Evolutionary conservation across 2,888 invertebrate species (phyloP).

Genomic region (Ennomos erosarius): DNA sequence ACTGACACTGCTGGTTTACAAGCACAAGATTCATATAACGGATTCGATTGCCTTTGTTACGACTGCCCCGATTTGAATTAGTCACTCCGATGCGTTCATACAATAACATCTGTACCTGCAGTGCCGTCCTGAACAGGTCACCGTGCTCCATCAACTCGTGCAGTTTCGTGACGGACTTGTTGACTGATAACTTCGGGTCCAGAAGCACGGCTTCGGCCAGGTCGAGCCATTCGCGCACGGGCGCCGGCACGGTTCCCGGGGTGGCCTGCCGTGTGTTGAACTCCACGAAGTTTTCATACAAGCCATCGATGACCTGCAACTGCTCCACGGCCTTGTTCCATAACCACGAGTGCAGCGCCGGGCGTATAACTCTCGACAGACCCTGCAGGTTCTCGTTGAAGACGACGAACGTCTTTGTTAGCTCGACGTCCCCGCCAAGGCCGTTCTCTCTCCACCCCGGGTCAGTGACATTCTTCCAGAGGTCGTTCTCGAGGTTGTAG

Average conservation of each 20-base stretch:
- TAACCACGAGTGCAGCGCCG: constrained; percentile 80
- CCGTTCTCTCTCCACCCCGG: constrained; percentile 67
- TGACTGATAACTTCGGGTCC: constrained; percentile 86
- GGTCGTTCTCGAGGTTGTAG: constrained; percentile 82
- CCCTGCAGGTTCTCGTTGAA: constrained; percentile 82
- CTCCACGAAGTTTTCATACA: constrained; percentile 88
- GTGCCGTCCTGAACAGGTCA: constrained; percentile 85
- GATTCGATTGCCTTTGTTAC: constrained; percentile 38
- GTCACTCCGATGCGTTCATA: constrained; percentile 20
- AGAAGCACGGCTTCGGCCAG: constrained; percentile 87
- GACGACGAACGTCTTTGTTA: constrained; percentile 84
- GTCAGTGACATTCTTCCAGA: constrained; percentile 77
- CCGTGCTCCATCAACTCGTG: constrained; percentile 86
- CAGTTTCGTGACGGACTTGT: constrained; percentile 84
- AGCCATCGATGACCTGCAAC: constrained; percentile 86
- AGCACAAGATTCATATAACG: constrained; percentile 34
- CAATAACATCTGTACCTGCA: constrained; percentile 82
- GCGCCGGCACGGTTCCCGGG: constrained; percentile 70
- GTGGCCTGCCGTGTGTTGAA: constrained; percentile 79
- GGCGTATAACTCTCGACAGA: constrained; percentile 57
- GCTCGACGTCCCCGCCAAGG: constrained; percentile 80
- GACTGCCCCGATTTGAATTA: constrained; percentile 31
- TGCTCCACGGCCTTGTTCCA: constrained; percentile 87
- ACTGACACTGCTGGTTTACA: constrained; percentile 42
- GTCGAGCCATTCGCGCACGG: constrained; percentile 82